Evolutionary conservation across 1,140 invertebrate genomes (phyloP).

Genomic region (Drosophila nebulosa): DNA sequence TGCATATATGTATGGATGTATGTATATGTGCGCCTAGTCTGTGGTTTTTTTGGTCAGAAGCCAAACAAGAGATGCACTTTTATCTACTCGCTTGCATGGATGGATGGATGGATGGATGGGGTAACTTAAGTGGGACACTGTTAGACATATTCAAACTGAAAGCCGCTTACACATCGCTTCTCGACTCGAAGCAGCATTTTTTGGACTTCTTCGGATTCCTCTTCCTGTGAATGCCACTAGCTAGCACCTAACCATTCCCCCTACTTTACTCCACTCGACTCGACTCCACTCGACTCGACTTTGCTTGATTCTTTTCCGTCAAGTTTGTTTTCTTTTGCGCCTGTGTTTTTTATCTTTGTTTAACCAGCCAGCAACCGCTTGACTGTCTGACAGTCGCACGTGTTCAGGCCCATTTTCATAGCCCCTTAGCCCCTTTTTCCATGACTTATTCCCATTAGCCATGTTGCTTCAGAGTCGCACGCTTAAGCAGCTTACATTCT

Average conservation of each 20-base stretch:
- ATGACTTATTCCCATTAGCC: slow-evolving; percentile 38
- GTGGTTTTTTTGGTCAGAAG: slow-evolving; percentile 76
- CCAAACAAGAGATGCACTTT: slow-evolving; percentile 57
- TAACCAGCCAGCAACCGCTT: slow-evolving; percentile 37
- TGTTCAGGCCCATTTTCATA: background rate
- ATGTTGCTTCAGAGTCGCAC: slow-evolving; percentile 8
- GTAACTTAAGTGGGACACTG: slow-evolving; percentile 56
- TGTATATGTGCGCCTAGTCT: slow-evolving; percentile 24
- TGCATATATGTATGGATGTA: background rate
- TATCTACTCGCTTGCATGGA: slow-evolving; percentile 10
- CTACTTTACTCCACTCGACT: background rate
- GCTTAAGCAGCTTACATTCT: background rate
- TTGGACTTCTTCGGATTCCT: background rate
- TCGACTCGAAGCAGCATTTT: background rate
- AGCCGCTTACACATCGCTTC: background rate
- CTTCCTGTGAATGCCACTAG: background rate
- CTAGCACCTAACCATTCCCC: no score
- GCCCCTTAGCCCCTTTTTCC: slow-evolving; percentile 33
- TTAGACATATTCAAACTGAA: slow-evolving; percentile 8
- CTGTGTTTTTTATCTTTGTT: slow-evolving; percentile 57
- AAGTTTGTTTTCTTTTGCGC: slow-evolving; percentile 25
- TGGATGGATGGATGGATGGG: background rate
- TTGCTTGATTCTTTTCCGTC: slow-evolving; percentile 12
- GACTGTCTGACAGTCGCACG: background rate
- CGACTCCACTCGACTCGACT: background rate